phyloP scores from a whole-genome alignment of 2,888 invertebrate species.

The Phyllotreta striolata region DNA sequence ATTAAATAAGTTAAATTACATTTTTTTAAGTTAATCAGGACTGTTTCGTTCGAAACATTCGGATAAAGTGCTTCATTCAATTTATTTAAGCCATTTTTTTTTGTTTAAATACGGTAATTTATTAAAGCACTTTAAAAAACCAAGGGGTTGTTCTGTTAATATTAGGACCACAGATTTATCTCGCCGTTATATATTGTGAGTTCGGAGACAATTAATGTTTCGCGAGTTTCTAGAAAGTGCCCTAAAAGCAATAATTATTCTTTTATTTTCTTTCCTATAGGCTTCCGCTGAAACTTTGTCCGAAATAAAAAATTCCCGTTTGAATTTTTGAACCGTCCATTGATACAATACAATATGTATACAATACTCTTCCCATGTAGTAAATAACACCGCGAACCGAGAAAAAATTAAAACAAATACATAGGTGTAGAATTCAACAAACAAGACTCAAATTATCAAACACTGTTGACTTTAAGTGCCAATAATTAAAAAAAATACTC shows the following conservation, averaged over 20 bases:
- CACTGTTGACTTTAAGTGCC: too few relatives aligned
- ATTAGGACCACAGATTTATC: slow-evolving; percentile 24
- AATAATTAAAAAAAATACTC: too few relatives aligned
- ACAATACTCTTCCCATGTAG: too few relatives aligned
- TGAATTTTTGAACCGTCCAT: slow-evolving; percentile 2
- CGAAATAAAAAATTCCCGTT: slow-evolving; percentile 6
- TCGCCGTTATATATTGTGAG: slow-evolving; percentile 17
- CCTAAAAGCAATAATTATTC: slow-evolving; percentile 29
- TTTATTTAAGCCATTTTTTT: neutral
- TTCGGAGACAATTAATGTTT: slow-evolving; percentile 26
- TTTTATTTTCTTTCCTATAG: slow-evolving; percentile 23
- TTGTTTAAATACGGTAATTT: slow-evolving; percentile 10
- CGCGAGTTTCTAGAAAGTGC: slow-evolving; percentile 14
- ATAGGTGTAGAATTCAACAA: too few relatives aligned
- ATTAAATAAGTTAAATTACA: too few relatives aligned
- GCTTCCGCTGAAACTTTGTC: slow-evolving; percentile 10
- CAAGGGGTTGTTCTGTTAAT: slow-evolving; percentile 22
- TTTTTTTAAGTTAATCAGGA: too few relatives aligned
- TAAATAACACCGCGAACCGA: too few relatives aligned
- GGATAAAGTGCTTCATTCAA: slow-evolving; percentile 7
- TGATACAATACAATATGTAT: too few relatives aligned
- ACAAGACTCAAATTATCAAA: too few relatives aligned
- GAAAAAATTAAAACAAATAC: too few relatives aligned
- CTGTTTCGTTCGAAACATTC: too few relatives aligned
- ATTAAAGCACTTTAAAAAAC: slow-evolving; percentile 14